Base-by-base conservation (phyloP, 2,797 vertebrate species). In the Allochrocebus solatus region DNA sequence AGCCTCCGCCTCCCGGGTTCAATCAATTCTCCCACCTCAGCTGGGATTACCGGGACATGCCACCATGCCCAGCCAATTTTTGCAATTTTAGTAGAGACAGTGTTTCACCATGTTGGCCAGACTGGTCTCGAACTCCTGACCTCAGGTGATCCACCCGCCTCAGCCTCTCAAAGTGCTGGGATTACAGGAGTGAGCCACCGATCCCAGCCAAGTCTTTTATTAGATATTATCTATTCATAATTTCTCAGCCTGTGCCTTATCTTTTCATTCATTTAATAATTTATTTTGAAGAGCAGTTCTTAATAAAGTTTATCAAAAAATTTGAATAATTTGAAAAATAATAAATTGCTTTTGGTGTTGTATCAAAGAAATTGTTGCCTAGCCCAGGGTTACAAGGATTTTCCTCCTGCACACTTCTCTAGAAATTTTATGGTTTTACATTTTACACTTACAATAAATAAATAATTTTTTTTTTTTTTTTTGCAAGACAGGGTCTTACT, bases 291-390 rank as follows among this genome's bases (percentile, higher is more conserved):
- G 67, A 84, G 30, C 24, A 67, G 2, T 84, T 78, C 59, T 96
- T 86, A 48, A 43, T 85, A 21, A 87, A 79, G 67, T 41, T 86
- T 88, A 83, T 48, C 17, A 72, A 82, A 89, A 53, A 4, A 0
- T 39, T 57, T 70, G 2, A 90, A 88, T 78, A 91, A 50, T 55
- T 85, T 33, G n/a, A 86, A 97, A 84, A 93, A 80, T n/a, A 59
- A 87, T 83, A 89, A 93, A 83, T 43, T 83, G 46, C 16, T 87
- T 96, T 92, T 81, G 48, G 22, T 64, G 33, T 91, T 67, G n/a
- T 41, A 28, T 70, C 39, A 88, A 90, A 75, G 22, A 88, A 92
- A 89, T 91, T 48, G 87, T 90, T 78, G 79, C 28, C 53, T 91
- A 78, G 83, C 12, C 4, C 85, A 67, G 46, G 33, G 30, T 89